phyloP scores from a whole-genome alignment of 2,113 vertebrate species.

The Pangasianodon hypophthalmus region DNA sequence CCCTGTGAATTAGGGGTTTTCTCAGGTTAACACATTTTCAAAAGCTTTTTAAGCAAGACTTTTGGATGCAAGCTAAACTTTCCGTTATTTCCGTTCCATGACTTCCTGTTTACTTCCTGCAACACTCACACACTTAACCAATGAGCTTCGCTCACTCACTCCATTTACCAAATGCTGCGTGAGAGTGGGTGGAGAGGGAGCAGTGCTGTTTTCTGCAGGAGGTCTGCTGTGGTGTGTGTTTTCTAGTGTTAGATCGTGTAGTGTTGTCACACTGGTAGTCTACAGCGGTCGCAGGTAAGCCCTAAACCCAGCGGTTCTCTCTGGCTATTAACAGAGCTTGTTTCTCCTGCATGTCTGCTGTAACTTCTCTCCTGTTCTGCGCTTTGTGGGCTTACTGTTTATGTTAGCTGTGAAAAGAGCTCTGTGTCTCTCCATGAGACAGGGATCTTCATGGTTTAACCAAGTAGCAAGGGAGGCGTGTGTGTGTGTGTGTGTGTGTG shows the following conservation, averaged over 20 bases:
- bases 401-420: neutral
- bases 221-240: conserved; percentile 33
- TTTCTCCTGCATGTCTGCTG: conserved; percentile 19
- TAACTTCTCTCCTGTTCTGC: neutral
- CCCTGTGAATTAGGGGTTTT: neutral
- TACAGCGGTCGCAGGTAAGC: conserved; percentile 54
- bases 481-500: conserved; percentile 8
- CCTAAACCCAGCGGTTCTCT: conserved; percentile 29
- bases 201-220: conserved; percentile 38
- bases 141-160: conserved; percentile 39
- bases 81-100: conserved; percentile 41
- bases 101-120: conserved; percentile 52
- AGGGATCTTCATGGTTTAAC: neutral
- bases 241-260: conserved; percentile 49
- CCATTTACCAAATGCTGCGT: conserved; percentile 40
- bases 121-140: conserved; percentile 47
- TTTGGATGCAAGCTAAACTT: conserved; percentile 8
- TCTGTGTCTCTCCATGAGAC: neutral
- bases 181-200: conserved; percentile 33
- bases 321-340: conserved; percentile 26
- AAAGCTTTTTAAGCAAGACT: conserved; percentile 10
- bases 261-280: conserved; percentile 51
- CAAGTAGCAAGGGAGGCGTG: neutral
- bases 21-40: neutral
- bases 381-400: neutral